Evolutionary conservation across 2,888 invertebrate genomes (phyloP).

Genomic region (Camponotus fellah): DNA sequence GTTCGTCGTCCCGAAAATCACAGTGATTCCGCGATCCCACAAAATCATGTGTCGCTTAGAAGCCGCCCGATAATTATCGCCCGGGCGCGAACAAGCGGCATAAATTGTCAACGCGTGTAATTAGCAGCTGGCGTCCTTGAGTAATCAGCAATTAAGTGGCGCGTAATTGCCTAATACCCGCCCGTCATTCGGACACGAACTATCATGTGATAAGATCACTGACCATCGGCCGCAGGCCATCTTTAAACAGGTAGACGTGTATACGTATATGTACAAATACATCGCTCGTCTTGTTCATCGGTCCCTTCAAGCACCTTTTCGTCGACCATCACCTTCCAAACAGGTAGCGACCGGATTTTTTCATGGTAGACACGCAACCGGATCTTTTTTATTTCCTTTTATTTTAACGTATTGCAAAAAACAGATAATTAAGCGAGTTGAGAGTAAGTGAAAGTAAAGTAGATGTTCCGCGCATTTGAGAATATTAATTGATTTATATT

Average conservation of each 20-base stretch:
- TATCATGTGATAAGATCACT: conserved; percentile 73
- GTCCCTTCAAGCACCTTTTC: conserved; percentile 59
- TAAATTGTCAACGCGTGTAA: conserved; percentile 71
- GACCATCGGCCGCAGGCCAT: conserved; percentile 63
- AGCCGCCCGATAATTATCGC: conserved; percentile 63
- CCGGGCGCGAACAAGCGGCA: conserved; percentile 56
- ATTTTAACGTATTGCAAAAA: conserved; percentile 21
- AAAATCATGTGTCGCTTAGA: conserved; percentile 16
- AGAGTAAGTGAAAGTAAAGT: conserved; percentile 30
- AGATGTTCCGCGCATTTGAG: neutral
- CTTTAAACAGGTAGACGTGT: conserved; percentile 61
- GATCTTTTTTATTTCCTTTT: conserved; percentile 25
- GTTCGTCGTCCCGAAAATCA: conserved; percentile 27
- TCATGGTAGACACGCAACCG: conserved; percentile 29
- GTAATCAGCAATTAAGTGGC: conserved; percentile 78
- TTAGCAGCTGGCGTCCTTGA: conserved; percentile 67
- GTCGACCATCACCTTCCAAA: conserved; percentile 59
- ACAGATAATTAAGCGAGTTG: conserved; percentile 3
- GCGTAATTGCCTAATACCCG: conserved; percentile 78
- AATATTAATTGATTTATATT: conserved; percentile 17
- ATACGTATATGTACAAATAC: conserved; percentile 32
- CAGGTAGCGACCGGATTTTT: conserved; percentile 69
- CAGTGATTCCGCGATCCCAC: conserved; percentile 26
- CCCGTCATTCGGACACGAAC: conserved; percentile 72
- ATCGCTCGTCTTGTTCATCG: conserved; percentile 38